A percentile compares a stretch with the other conserved stretches of the same genome.
phyloP scores from a whole-genome alignment of 2,113 vertebrate genomes.

The Lates calcarifer region DNA sequence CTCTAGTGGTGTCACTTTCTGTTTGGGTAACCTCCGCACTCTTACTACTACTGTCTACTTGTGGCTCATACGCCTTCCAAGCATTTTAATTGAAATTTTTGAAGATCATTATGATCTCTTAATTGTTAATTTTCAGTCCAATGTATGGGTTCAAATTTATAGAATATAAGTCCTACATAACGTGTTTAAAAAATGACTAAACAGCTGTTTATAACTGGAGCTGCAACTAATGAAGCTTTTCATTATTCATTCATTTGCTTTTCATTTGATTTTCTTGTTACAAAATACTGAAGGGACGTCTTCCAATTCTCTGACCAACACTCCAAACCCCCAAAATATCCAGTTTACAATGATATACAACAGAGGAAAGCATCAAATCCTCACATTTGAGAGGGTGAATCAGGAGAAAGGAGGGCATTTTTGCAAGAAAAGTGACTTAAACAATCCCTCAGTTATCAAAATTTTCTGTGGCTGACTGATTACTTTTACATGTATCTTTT shows the following conservation, averaged over 20 bases:
- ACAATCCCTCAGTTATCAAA: too few species aligned
- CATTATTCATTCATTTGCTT: neutral
- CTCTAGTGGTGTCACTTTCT: conserved; percentile 43
- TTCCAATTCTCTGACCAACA: too few species aligned
- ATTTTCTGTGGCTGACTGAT: neutral
- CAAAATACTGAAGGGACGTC: neutral
- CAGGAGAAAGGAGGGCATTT: too few species aligned
- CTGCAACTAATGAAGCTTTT: neutral
- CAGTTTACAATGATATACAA: too few species aligned
- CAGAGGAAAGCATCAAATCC: too few species aligned
- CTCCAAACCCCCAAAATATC: too few species aligned
- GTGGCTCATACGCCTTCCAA: neutral
- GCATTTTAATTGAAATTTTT: neutral
- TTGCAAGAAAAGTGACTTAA: too few species aligned
- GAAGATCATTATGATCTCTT: neutral
- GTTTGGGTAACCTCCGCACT: conserved; percentile 37
- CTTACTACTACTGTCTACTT: conserved; percentile 6
- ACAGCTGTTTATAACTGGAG: too few species aligned
- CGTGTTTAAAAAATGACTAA: too few species aligned
- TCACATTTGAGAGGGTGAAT: too few species aligned
- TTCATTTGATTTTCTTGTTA: too few species aligned
- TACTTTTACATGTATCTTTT: neutral
- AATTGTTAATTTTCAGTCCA: neutral
- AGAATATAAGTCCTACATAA: too few species aligned
- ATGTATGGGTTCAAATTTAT: neutral